Base-by-base conservation (phyloP, 2,797 vertebrate species). In the Astyanax mexicanus region DNA sequence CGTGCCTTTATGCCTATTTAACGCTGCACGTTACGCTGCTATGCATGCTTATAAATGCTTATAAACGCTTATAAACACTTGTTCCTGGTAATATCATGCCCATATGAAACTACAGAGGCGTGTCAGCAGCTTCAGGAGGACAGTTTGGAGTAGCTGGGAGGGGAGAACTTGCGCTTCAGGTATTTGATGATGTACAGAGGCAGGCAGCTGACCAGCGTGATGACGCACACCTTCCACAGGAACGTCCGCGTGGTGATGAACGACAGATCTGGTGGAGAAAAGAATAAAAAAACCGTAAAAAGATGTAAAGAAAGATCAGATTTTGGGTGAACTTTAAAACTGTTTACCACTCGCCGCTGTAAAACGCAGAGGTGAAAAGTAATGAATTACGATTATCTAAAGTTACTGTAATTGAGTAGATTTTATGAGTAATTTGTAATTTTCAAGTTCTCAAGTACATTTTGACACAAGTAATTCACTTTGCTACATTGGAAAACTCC, bases 181-280 rank as follows among this genome's bases (percentile, higher is more conserved):
- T 96, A 97, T 89, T 99, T 99, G 89, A 99, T 93, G 78, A 97
- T 93, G 91, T 99, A 99, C 81, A 99, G 97, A 17, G 98, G 98
- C 89, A 99, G 96, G 91, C 97, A 99, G 95, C 97, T 99, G 90
- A 99, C 94, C 85, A 97, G 82, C 3, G 98, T 99, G 92, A 98
- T 95, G 70, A 94, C 91, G 0, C 92, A 97, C 88, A 99, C 97
- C 91, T 99, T 99, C 97, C 98, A 99, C 87, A 98, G 87, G 92
- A 99, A 99, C 88, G 95, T 92, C 92, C 92, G 83, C 0, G 96
- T 98, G 3, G 93, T 94, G 92, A 99, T 98, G 89, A 98, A 99
- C 69, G 94, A 92, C 83, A 95, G 82, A 88, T 99, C 98, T 99
- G 93, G 81, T 40, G 66, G 40, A 29, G 57, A 27, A 29, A 4